Conservation (phyloP, 2,113 vertebrate species). For the Camelus bactrianus region DNA sequence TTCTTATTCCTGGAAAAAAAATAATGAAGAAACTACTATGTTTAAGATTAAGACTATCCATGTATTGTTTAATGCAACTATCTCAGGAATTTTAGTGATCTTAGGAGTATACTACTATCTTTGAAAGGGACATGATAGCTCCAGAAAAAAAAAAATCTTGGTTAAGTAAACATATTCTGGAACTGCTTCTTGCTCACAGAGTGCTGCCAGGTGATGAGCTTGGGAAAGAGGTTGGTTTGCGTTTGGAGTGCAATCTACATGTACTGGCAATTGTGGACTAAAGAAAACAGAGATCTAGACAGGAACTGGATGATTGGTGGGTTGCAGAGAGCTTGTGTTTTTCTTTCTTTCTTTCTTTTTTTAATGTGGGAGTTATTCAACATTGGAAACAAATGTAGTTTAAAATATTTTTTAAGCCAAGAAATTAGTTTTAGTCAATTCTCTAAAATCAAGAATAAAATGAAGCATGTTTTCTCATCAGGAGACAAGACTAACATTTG, state of each 20-base stretch:
- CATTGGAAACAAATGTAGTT: background rate
- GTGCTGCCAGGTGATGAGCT: background rate
- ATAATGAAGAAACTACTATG: background rate
- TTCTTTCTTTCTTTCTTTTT: background rate
- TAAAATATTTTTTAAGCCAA: slow-evolving; percentile 11
- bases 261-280: background rate
- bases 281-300: background rate
- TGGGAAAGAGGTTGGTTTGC: background rate
- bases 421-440: slow-evolving; percentile 1
- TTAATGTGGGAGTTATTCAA: background rate
- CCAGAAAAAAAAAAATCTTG: background rate
- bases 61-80: background rate
- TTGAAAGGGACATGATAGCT: background rate
- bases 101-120: background rate
- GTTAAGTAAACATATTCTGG: background rate
- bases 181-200: background rate
- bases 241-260: background rate
- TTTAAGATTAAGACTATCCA: background rate
- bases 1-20: slow-evolving; percentile 26
- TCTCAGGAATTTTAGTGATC: background rate
- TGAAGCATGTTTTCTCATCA: slow-evolving; percentile 24
- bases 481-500: background rate
- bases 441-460: slow-evolving; percentile 19
- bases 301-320: background rate
- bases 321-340: background rate